These are phyloP conservation scores for Nothoprocta pentlandii DNA, from an alignment of 2,113 vertebrate genomes.

Conservation along the genomic window DNA sequence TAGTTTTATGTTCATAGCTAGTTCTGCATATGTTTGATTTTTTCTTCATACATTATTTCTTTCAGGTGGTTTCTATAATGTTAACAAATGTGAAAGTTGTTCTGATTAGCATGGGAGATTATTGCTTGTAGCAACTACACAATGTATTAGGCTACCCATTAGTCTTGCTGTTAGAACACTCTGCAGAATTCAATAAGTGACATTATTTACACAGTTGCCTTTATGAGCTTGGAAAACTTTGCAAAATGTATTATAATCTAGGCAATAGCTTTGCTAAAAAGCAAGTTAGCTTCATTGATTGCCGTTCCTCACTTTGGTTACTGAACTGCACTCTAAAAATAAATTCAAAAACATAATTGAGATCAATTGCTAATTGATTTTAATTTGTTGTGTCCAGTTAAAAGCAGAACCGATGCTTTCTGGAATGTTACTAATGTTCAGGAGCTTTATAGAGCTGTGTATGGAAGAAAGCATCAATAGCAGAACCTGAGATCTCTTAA, in stretches of 20 bases:
- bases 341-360: conserved; percentile 2
- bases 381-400: conserved; percentile 52
- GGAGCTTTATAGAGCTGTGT: conserved; percentile 14
- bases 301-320: conserved; percentile 43
- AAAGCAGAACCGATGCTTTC: conserved; percentile 50
- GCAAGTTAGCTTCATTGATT: neutral
- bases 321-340: conserved; percentile 59
- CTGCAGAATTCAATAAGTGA: conserved; percentile 13
- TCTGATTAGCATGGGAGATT: conserved; percentile 42
- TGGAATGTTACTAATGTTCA: conserved; percentile 38
- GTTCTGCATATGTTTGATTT: neutral
- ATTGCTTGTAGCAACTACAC: conserved; percentile 41
- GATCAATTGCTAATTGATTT: conserved; percentile 74
- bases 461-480: conserved; percentile 34
- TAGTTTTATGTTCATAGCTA: neutral
- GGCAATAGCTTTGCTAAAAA: conserved; percentile 8
- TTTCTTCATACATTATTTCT: neutral
- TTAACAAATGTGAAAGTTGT: conserved; percentile 34
- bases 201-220: conserved; percentile 26
- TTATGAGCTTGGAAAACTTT: neutral
- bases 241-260: neutral
- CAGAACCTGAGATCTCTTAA: conserved; percentile 34
- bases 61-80: conserved; percentile 16
- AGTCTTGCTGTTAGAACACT: conserved; percentile 23
- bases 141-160: neutral